Evolutionary conservation across 1,140 invertebrate genomes (phyloP).

Genomic region (Papilio polytes): DNA sequence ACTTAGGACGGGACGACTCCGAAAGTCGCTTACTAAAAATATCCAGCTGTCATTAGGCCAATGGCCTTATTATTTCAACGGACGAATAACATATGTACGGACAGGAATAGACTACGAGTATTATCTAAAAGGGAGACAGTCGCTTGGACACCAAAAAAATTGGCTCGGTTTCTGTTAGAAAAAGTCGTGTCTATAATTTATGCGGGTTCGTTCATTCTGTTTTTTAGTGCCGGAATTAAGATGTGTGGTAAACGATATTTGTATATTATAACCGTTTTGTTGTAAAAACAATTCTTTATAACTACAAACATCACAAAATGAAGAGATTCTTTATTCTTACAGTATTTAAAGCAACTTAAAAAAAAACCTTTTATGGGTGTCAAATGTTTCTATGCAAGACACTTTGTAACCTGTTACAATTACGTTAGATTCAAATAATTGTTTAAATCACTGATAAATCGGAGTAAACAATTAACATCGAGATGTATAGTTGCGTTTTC

Average conservation of each 20-base stretch:
- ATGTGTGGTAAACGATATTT: conserved; percentile 1
- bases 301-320: background rate
- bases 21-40: conserved; percentile 73
- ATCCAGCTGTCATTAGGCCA: conserved; percentile 78
- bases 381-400: background rate
- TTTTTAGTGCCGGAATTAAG: conserved; percentile 3
- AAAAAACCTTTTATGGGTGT: background rate
- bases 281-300: background rate
- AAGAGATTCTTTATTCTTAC: background rate
- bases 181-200: conserved; percentile 52
- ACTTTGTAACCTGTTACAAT: no score
- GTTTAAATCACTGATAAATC: background rate
- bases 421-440: no score
- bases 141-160: conserved; percentile 63
- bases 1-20: conserved; percentile 63
- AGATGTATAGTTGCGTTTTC: background rate
- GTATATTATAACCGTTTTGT: background rate
- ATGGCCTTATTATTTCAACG: conserved; percentile 79
- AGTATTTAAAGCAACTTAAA: no score
- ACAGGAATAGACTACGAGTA: conserved; percentile 69
- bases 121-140: conserved; percentile 71
- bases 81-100: conserved; percentile 78
- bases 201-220: conserved; percentile 30
- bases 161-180: conserved; percentile 61
- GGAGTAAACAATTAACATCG: background rate